These are phyloP conservation scores for Drosophila ogumai DNA, from an alignment of 1,140 invertebrate species.

Conservation along the genomic window DNA sequence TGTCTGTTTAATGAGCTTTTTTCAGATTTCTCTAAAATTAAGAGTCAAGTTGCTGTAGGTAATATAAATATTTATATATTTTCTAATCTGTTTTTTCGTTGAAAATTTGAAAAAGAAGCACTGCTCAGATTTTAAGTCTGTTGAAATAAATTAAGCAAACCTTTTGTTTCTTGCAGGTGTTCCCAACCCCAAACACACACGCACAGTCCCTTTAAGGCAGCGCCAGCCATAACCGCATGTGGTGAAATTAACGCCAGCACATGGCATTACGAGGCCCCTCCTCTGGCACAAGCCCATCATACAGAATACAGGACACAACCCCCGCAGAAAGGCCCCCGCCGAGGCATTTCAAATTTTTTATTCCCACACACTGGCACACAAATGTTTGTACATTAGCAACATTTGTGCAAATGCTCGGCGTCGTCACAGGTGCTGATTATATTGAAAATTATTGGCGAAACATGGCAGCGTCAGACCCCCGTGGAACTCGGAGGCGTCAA, in stretches of 20 bases:
- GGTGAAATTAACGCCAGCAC: constrained; percentile 64
- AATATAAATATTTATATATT: no score
- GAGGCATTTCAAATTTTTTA: constrained; percentile 63
- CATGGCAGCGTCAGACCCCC: constrained; percentile 57
- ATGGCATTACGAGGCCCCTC: constrained; percentile 47
- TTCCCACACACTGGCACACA: constrained; percentile 43
- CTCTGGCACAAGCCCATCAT: not conserved
- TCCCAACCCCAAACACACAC: constrained; percentile 2
- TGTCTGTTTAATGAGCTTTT: no score
- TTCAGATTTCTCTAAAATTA: no score
- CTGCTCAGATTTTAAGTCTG: constrained; percentile 8
- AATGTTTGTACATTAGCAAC: constrained; percentile 80
- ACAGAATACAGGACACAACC: not conserved
- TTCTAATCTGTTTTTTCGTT: no score
- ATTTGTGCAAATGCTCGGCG: constrained; percentile 63
- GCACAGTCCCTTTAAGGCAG: not conserved
- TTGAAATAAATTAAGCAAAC: constrained; percentile 19
- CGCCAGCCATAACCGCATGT: constrained; percentile 47
- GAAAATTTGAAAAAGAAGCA: not conserved
- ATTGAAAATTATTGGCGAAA: constrained; percentile 80
- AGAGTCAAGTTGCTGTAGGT: no score
- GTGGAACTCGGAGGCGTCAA: constrained; percentile 13
- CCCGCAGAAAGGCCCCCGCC: constrained; percentile 10
- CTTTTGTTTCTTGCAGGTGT: constrained; percentile 1
- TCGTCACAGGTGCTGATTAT: constrained; percentile 78